These are phyloP conservation scores for Hylaea fasciaria DNA, from an alignment of 2,888 invertebrate species.

Conservation along the genomic window DNA sequence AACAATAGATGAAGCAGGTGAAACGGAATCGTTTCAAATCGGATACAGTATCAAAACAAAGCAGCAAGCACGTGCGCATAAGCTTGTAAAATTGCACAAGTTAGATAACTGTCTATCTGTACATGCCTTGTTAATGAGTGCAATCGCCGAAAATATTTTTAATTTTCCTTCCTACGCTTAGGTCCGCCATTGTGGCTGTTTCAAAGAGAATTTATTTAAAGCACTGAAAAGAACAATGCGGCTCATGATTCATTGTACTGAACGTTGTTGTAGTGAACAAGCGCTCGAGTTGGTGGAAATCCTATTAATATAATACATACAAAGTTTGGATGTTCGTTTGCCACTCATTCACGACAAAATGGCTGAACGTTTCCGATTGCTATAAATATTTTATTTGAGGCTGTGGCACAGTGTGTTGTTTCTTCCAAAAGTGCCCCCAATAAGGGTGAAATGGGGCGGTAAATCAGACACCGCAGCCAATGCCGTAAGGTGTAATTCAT, in stretches of 20 bases:
- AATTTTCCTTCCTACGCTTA: constrained; percentile 72
- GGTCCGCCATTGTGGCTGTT: constrained; percentile 60
- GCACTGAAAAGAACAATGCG: constrained; percentile 28
- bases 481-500: too few relatives aligned
- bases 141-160: constrained; percentile 60
- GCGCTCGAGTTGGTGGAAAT: neutral
- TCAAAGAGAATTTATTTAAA: constrained; percentile 40
- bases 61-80: neutral
- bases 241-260: constrained; percentile 24
- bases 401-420: too few relatives aligned
- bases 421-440: too few relatives aligned
- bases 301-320: too few relatives aligned
- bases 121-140: constrained; percentile 28
- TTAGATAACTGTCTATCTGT: constrained; percentile 8
- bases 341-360: neutral
- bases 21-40: too few relatives aligned
- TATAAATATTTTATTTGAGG: too few relatives aligned
- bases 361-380: neutral
- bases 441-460: too few relatives aligned
- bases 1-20: too few relatives aligned
- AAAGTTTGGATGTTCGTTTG: neutral
- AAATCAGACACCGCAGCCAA: too few relatives aligned
- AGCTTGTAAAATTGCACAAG: neutral
- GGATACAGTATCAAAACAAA: too few relatives aligned
- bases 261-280: constrained; percentile 13